Conservation (phyloP, 2,888 invertebrate genomes). For the Zygogramma bicolorata region DNA sequence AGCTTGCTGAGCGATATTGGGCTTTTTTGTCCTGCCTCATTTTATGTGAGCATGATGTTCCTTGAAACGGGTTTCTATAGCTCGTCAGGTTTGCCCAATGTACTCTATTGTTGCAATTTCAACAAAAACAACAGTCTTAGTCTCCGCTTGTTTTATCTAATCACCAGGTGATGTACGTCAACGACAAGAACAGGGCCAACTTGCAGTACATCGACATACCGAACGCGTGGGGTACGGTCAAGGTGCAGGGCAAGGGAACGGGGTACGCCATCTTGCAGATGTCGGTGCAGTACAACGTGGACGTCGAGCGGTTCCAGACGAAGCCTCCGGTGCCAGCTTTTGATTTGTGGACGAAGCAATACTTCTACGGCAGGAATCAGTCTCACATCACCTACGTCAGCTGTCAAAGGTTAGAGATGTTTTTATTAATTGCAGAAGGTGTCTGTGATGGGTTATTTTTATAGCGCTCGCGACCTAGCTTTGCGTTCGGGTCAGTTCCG, state of each 20-base stretch:
- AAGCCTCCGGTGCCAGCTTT: slow-evolving; percentile 87
- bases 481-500: too few relatives aligned
- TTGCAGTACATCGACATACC: slow-evolving; percentile 88
- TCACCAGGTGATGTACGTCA: slow-evolving; percentile 71
- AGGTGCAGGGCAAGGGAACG: slow-evolving; percentile 91
- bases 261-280: slow-evolving; percentile 96
- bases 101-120: too few relatives aligned
- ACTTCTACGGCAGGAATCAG: slow-evolving; percentile 91
- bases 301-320: slow-evolving; percentile 85
- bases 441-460: too few relatives aligned
- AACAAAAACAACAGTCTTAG: too few relatives aligned
- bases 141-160: too few relatives aligned
- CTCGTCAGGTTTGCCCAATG: too few relatives aligned
- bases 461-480: too few relatives aligned
- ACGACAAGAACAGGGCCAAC: slow-evolving; percentile 81
- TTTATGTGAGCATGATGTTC: too few relatives aligned
- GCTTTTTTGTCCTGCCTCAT: too few relatives aligned
- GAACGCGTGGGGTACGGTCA: slow-evolving; percentile 93
- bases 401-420: slow-evolving; percentile 81
- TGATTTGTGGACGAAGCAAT: slow-evolving; percentile 78
- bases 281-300: slow-evolving; percentile 93
- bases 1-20: too few relatives aligned
- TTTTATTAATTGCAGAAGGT: too few relatives aligned
- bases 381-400: slow-evolving; percentile 89
- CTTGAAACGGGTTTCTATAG: too few relatives aligned